phyloP scores from a whole-genome alignment of 2,113 vertebrate genomes.

The Stigmatopora argus region DNA sequence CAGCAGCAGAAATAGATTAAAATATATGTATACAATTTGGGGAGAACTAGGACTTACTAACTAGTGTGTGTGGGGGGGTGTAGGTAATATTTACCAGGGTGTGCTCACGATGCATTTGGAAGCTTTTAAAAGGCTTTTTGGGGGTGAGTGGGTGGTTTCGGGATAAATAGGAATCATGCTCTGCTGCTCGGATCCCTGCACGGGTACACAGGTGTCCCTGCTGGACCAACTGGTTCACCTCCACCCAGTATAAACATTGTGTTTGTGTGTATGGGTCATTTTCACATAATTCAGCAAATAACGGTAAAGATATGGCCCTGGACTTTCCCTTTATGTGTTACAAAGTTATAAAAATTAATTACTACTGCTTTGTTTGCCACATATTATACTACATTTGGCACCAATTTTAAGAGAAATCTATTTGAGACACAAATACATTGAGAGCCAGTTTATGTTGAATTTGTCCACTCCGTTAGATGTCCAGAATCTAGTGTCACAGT shows the following conservation, averaged over 20 bases:
- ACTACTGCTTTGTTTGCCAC: no score
- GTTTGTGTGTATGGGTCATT: slow-evolving; percentile 19
- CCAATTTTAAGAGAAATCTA: no score
- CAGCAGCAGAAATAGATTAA: background rate
- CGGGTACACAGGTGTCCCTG: slow-evolving; percentile 52
- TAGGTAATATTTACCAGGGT: slow-evolving; percentile 30
- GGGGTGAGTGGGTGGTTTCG: slow-evolving; percentile 31
- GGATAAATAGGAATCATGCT: slow-evolving; percentile 46
- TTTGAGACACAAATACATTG: no score
- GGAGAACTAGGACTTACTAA: slow-evolving; percentile 13
- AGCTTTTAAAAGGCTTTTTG: slow-evolving; percentile 34
- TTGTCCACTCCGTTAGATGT: no score
- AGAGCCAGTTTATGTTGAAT: no score
- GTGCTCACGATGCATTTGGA: slow-evolving; percentile 52
- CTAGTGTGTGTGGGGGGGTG: slow-evolving; percentile 41
- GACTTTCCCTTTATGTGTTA: no score
- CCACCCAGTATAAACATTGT: slow-evolving; percentile 33
- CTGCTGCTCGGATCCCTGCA: slow-evolving; percentile 57
- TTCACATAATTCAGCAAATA: no score
- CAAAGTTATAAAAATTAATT: no score
- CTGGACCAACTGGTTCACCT: slow-evolving; percentile 51
- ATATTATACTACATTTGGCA: no score
- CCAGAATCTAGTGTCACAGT: no score
- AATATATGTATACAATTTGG: background rate
- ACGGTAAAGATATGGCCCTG: no score